phyloP scores from a whole-genome alignment of 37 sponge, comb jelly and placozoan species.

The Tethya wilhelma region DNA sequence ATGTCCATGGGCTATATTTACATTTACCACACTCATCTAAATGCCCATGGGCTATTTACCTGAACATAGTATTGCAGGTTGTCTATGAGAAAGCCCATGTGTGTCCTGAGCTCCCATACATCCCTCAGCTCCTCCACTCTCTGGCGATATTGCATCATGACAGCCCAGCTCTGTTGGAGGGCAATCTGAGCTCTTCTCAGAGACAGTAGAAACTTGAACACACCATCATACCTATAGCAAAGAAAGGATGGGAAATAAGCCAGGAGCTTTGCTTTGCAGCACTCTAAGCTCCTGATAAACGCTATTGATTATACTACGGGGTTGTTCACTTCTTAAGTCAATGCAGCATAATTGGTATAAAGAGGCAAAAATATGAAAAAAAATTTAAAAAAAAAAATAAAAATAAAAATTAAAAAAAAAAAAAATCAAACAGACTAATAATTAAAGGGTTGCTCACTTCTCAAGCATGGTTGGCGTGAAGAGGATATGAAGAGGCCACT shows the following conservation, averaged over 20 bases:
- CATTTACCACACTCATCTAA: background rate
- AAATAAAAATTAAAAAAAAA: no score
- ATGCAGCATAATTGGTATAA: no score
- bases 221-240: conserved; percentile 72
- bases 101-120: conserved; percentile 83
- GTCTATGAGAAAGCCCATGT: conserved; percentile 93
- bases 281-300: no score
- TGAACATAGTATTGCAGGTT: conserved; percentile 98
- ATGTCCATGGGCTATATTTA: no score
- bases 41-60: conserved; percentile 45
- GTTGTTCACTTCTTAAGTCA: no score
- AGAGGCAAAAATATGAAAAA: background rate
- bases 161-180: conserved; percentile 85
- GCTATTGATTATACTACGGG: no score
- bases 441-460: no score
- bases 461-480: conserved; percentile 85
- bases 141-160: conserved; percentile 61
- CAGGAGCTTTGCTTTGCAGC: no score
- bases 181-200: conserved; percentile 72
- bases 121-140: conserved; percentile 14
- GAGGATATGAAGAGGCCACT: conserved; percentile 91
- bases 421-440: no score
- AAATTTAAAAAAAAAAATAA: no score
- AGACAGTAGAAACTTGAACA: conserved; percentile 82
- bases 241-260: background rate